Conservation (phyloP, 1,140 invertebrate species). For the Lordiphosa stackelbergi region DNA sequence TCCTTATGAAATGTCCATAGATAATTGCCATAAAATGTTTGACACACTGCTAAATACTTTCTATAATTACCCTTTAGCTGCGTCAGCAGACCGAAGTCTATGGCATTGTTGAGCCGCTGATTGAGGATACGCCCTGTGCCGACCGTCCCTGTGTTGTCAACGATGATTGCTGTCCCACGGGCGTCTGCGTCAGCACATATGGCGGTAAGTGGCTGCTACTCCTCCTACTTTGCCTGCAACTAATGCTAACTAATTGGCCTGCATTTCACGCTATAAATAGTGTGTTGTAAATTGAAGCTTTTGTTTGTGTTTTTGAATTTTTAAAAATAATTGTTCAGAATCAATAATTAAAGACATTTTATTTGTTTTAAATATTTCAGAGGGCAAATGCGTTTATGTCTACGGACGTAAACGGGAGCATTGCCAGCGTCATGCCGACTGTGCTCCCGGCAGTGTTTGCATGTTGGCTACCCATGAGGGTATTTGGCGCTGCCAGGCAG, state of each 20-base stretch:
- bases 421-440: constrained; percentile 85
- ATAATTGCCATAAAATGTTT: constrained; percentile 1
- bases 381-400: constrained; percentile 84
- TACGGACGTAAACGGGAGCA: constrained; percentile 86
- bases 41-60: constrained; percentile 14
- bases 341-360: too few species aligned
- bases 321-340: too few species aligned
- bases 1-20: too few species aligned
- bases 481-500: constrained; percentile 84
- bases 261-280: background rate
- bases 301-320: too few species aligned
- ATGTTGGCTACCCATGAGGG: constrained; percentile 81
- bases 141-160: constrained; percentile 83
- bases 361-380: too few species aligned
- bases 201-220: constrained; percentile 79
- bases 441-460: constrained; percentile 86
- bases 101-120: constrained; percentile 79
- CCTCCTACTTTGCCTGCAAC: too few species aligned
- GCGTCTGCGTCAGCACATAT: constrained; percentile 85
- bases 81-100: constrained; percentile 61
- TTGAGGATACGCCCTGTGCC: constrained; percentile 81
- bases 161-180: constrained; percentile 86
- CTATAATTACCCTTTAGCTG: constrained; percentile 47
- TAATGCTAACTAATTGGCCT: background rate
- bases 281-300: too few species aligned